Conservation (phyloP, 2,797 vertebrate genomes). For the Tapirus indicus region DNA sequence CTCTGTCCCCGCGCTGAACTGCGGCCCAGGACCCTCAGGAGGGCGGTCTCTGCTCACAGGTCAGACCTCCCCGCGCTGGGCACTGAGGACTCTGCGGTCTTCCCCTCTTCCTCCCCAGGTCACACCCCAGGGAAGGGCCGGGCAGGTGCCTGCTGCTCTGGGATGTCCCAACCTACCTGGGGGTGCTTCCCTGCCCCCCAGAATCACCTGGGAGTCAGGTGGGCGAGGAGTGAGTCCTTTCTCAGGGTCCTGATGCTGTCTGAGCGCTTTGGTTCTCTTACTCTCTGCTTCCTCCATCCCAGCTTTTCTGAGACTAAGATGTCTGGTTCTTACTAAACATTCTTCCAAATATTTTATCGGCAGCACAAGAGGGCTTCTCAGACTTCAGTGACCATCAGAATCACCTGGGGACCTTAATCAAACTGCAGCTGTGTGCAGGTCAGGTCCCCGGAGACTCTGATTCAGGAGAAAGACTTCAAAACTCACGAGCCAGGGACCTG, state of each 20-base stretch:
- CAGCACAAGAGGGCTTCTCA: background rate
- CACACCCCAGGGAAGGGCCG: background rate
- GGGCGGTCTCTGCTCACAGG: background rate
- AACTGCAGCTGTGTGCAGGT: background rate
- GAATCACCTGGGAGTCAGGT: background rate
- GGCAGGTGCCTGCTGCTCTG: background rate
- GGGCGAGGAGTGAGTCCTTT: background rate
- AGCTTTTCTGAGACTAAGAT: background rate
- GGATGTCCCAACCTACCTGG: background rate
- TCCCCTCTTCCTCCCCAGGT: background rate
- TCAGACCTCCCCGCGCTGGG: background rate
- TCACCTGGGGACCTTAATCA: background rate
- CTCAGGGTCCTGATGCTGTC: background rate
- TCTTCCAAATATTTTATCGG: background rate
- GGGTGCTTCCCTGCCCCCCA: too few species aligned
- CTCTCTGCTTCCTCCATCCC: background rate
- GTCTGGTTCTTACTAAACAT: background rate
- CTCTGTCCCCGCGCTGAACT: fast-evolving
- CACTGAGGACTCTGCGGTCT: background rate
- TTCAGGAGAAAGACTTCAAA: background rate
- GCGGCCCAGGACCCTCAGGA: background rate
- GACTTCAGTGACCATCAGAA: too few species aligned
- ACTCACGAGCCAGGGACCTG: background rate
- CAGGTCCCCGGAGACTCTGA: background rate
- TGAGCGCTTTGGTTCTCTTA: background rate